Conservation (phyloP, 2,888 invertebrate species). For the Drosophila bunnanda region DNA sequence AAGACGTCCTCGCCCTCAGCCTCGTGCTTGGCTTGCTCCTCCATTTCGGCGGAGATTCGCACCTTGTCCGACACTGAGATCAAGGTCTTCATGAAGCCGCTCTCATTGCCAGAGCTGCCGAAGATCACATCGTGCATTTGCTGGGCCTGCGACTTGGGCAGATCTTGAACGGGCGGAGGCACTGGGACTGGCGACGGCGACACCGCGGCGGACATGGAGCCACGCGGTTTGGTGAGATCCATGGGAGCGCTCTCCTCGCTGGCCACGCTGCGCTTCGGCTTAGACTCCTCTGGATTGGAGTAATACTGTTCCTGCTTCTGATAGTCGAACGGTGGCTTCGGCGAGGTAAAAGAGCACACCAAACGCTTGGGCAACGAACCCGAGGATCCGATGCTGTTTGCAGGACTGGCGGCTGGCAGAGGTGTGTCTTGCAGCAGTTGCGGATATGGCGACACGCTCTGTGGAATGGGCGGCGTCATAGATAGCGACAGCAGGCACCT, state of each 20-base stretch:
- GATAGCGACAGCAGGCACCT: conserved; percentile 91
- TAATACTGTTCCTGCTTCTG: conserved; percentile 85
- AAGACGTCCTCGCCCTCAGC: conserved; percentile 86
- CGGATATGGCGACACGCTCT: conserved; percentile 82
- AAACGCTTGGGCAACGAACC: conserved; percentile 72
- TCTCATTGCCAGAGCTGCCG: conserved; percentile 79
- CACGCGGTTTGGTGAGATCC: conserved; percentile 84
- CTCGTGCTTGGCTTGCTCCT: conserved; percentile 64
- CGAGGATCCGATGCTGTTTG: conserved; percentile 65
- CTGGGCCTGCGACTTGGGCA: conserved; percentile 80
- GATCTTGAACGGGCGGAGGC: conserved; percentile 2
- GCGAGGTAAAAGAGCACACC: conserved; percentile 82
- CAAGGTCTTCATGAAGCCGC: conserved; percentile 82
- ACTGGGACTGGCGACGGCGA: conserved; percentile 13
- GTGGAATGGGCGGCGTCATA: conserved; percentile 85
- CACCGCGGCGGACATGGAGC: not conserved
- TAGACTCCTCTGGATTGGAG: conserved; percentile 83
- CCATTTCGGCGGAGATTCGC: conserved; percentile 75
- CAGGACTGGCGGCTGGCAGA: conserved; percentile 55
- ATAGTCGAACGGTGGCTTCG: conserved; percentile 84
- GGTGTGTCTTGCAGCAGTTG: conserved; percentile 56
- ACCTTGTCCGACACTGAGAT: conserved; percentile 84
- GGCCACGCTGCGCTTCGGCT: conserved; percentile 73
- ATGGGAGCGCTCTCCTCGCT: conserved; percentile 83
- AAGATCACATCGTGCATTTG: conserved; percentile 83